phyloP scores from a whole-genome alignment of 2,888 invertebrate genomes.

The Coleophora flavipennella region DNA sequence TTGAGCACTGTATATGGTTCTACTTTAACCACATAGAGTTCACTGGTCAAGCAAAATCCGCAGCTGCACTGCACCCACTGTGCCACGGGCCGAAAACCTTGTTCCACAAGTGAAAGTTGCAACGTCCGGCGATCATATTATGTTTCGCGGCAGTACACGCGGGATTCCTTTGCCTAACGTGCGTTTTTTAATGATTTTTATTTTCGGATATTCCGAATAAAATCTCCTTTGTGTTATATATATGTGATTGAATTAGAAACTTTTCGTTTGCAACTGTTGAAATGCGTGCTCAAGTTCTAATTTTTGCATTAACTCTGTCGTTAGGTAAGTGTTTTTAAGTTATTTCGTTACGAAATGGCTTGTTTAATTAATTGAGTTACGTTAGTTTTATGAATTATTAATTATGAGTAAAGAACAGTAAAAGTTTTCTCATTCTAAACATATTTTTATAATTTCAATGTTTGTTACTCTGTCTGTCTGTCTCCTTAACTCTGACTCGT shows the following conservation, averaged over 20 bases:
- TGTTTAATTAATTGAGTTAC: too few relatives aligned
- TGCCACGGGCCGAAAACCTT: conserved; percentile 20
- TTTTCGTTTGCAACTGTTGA: background rate
- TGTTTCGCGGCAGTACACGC: conserved; percentile 29
- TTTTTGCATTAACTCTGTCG: conserved; percentile 17
- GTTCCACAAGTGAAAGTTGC: conserved; percentile 31
- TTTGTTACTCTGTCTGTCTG: too few relatives aligned
- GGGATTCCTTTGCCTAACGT: background rate
- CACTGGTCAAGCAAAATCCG: too few relatives aligned
- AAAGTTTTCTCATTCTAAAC: too few relatives aligned
- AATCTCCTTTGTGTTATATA: too few relatives aligned
- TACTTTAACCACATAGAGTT: too few relatives aligned
- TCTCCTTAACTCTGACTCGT: too few relatives aligned
- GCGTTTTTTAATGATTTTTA: background rate
- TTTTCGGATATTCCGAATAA: background rate
- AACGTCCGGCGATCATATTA: conserved; percentile 16
- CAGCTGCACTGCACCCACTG: conserved; percentile 14
- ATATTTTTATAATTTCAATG: too few relatives aligned
- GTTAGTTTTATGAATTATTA: too few relatives aligned
- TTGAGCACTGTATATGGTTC: too few relatives aligned
- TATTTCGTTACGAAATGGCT: background rate
- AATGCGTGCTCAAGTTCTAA: background rate
- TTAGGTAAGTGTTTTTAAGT: conserved; percentile 1
- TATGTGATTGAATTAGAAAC: too few relatives aligned
- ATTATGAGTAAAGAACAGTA: too few relatives aligned